Evolutionary conservation across 2,113 vertebrate species (phyloP), one percentile per base, ranked within the genome.

Genomic region (Pituophis catenifer): DNA sequence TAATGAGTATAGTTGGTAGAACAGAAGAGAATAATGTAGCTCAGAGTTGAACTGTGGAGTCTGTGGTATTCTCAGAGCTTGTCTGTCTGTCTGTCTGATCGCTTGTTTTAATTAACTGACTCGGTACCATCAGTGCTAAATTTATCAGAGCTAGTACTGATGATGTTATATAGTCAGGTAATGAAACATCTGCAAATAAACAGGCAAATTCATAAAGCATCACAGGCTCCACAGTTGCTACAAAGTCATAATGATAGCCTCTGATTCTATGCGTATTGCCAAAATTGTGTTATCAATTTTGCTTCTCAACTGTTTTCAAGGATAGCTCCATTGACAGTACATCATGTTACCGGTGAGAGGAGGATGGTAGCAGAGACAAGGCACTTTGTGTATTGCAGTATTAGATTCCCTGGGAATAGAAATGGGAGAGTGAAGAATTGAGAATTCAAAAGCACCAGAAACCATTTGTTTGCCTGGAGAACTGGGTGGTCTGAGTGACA

Each of bases 401-500:
- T 90, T n/a, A 86, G 48, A 86, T 62, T 44, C 12, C 19, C 7
- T 90, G 75, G 19, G 15, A 70, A 55, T 21, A 52, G 59, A 52
- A 15, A 70, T 58, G 54, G 88, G 10, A 21, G 59, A 52, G 59
- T 15, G 55, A 50, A 5, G 26, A 53, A 55, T 38, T 57, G 9
- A 87, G 23, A 58, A 53, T 87, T 62, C 48, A 38, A 86, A 86
- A 90, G 54, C 62, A 93, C 81, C 92, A 90, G 29, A 0, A 0
- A 10, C 88, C 92, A 90, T 90, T 90, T 70, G 26, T 58, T 94
- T 94, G 85, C 57, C 52, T 48, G 58, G 57, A 88, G 75, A 90
- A 92, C 90, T 95, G 96, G 96, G 97, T 33, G 94, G 96, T 96
- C 95, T 3, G 87, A 87, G 90, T 86, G 96, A 81, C 92, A 93